These are phyloP conservation scores for Drosophila neocordata DNA, from an alignment of 1,140 invertebrate species.

Conservation along the genomic window DNA sequence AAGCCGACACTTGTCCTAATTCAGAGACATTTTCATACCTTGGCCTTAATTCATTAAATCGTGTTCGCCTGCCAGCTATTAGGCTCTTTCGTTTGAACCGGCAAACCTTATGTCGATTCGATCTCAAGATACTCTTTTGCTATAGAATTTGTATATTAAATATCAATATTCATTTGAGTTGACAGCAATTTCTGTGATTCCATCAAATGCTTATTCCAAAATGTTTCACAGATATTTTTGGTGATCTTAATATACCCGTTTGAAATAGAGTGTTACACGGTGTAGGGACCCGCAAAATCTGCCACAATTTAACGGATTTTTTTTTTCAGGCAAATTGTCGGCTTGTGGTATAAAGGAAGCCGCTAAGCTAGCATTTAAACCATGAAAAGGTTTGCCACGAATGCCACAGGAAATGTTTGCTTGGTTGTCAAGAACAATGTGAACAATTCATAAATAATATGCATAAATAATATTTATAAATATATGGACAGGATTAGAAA, in stretches of 20 bases:
- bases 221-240: too few species aligned
- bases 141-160: background rate
- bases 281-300: constrained; percentile 35
- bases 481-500: too few species aligned
- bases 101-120: background rate
- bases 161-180: too few species aligned
- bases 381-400: background rate
- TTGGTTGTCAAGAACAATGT: constrained; percentile 13
- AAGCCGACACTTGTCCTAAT: constrained; percentile 53
- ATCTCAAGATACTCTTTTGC: background rate
- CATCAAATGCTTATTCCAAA: background rate
- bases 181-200: background rate
- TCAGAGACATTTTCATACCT: constrained; percentile 34
- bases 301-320: constrained; percentile 51
- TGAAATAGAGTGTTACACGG: background rate
- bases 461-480: too few species aligned
- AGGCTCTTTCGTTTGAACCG: constrained; percentile 9
- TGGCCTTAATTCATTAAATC: constrained; percentile 65
- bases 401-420: background rate
- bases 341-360: constrained; percentile 10
- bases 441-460: too few species aligned
- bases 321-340: constrained; percentile 20
- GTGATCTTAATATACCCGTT: too few species aligned
- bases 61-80: constrained; percentile 38
- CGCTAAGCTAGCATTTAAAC: background rate